phyloP scores from a whole-genome alignment of 2,888 invertebrate genomes.

The Myopa testacea region DNA sequence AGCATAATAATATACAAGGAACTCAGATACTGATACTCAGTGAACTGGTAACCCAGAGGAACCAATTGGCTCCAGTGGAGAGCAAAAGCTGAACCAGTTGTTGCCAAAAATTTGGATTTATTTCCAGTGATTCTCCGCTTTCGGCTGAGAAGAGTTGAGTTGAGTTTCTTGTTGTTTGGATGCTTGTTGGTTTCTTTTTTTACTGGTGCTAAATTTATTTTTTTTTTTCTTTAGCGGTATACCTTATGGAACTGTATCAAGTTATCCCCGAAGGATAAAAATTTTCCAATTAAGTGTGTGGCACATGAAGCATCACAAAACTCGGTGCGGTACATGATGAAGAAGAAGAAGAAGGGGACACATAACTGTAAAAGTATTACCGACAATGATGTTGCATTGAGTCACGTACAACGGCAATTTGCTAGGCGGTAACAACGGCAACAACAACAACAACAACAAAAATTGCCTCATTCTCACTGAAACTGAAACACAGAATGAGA shows the following conservation, averaged over 20 bases:
- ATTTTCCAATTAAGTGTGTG: constrained; percentile 63
- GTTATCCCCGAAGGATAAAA: constrained; percentile 45
- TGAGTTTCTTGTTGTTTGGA: not conserved
- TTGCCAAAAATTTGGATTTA: constrained; percentile 33
- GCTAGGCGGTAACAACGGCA: constrained; percentile 51
- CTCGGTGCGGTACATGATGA: not conserved
- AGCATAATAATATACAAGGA: too few relatives aligned
- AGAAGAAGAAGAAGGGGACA: not conserved
- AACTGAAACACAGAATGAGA: too few relatives aligned
- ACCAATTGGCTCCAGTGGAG: too few relatives aligned
- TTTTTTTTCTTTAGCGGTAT: not conserved
- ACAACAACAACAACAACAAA: constrained; percentile 19
- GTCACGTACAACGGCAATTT: constrained; percentile 63
- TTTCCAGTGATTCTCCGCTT: constrained; percentile 20
- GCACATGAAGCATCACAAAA: constrained; percentile 37
- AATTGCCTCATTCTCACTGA: not conserved
- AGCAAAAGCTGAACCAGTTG: constrained; percentile 16
- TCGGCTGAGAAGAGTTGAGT: constrained; percentile 8
- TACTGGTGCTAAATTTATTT: not conserved
- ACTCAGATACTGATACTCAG: too few relatives aligned
- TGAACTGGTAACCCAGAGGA: too few relatives aligned
- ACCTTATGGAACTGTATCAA: constrained; percentile 2
- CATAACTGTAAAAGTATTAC: constrained; percentile 18
- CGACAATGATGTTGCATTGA: constrained; percentile 57
- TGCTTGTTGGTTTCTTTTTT: not conserved